Base-by-base conservation (phyloP, 2,888 invertebrate genomes). In the Eupithecia dodoneata region DNA sequence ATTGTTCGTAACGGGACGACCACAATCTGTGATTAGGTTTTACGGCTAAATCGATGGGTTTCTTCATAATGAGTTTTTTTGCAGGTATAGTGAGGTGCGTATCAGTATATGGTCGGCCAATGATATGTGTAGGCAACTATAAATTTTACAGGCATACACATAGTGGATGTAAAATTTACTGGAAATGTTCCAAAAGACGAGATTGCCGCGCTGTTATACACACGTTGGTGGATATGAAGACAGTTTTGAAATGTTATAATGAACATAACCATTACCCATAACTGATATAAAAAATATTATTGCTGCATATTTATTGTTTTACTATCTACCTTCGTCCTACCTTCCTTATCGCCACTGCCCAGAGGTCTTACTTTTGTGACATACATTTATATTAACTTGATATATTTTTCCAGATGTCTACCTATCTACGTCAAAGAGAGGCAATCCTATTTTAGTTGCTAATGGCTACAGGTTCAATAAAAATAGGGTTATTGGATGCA, bases 111-210 rank as follows among this genome's bases (percentile, higher is more conserved):
- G 67, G 67, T 44, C 42, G 44, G 67, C 67, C 67, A 1, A 44
- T 42, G 44, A 44, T 67, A 12, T 67, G 44, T 67, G 2, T 67
- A 45, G n/a, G 44, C n/a, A 42, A n/a, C 15, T 15, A 67, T 2
- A 42, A 0, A n/a, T 67, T 44, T 44, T 44, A 42, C 15, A 67
- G 45, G 44, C n/a, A 67, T 45, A 41, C 44, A 67, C 44, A 45
- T 44, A n/a, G 44, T n/a, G 67, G 67, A 1, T 9, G 2, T 42
- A 67, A 67, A 45, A 67, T 67, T 9, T 6, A 67, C 15, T 67
- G 67, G 67, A 67, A 44, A 67, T 67, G 67, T 67, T 67, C 66
- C 1, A 41, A 66, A 30, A 66, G 66, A 15, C 30, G 42, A 42
- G 13, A 42, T 42, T 66, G 66, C 66, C 66, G 42, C 6, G 66